Base-by-base conservation (phyloP, 2,888 invertebrate species). In the Ferdinandea cuprea region DNA sequence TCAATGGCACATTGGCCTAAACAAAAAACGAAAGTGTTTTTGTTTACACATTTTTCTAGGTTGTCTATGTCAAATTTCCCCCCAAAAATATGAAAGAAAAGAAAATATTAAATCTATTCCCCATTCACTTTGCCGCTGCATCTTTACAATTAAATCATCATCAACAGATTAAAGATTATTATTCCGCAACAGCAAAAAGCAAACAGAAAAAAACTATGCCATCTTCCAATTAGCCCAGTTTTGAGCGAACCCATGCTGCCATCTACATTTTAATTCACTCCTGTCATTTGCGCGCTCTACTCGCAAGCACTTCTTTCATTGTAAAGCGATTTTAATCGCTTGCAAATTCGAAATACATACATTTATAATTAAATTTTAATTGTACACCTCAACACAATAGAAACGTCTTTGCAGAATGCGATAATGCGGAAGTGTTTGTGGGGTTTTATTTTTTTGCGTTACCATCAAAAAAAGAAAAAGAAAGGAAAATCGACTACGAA, bases 391-490 rank as follows among this genome's bases (percentile, higher is more conserved):
- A 13, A 56, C 61, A 80, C 73, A 80, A 72, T 54, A 54, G 68
- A 63, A 59, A 65, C 59, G 58, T 72, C 58, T 66, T 19, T 25
- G 32, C 11, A 52, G 65, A 78, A 72, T 78, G 54, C 68, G 73
- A 54, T 48, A 61, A 74, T 80, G 50, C 79, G 79, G 73, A 80
- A 80, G 79, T 73, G 30, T 54, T 52, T n/a, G n/a, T n/a, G n/a
- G n/a, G 35, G 11, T 13, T 56, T 35, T 11, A 40, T 61, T 66
- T 48, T 48, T 44, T 46, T 59, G n/a, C 54, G 32, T 40, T 30
- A n/a, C 13, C 30, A 63, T 46, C 44, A 30, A 32, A 54, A 52
- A 59, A 30, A 32, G 46, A 52, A 59, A 52, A 46, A 3, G 44
- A 37, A 44, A 66, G 28, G 9, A 42, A 37, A 42, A 63, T 15